phyloP scores from a whole-genome alignment of 2,113 vertebrate species.

The Monopterus albus region DNA sequence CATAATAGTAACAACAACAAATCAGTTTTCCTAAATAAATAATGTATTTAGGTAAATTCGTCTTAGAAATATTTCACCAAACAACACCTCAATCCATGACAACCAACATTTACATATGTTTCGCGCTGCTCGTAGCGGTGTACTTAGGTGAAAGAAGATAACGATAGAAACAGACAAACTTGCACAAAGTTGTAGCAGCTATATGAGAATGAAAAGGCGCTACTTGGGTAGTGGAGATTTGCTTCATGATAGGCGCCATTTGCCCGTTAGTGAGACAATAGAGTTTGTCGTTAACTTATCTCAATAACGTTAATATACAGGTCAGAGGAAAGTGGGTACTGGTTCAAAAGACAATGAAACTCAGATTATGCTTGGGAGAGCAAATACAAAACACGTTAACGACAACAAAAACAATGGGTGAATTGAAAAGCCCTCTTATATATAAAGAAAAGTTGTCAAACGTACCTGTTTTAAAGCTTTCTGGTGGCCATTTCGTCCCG shows the following conservation, averaged over 20 bases:
- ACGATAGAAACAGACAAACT: conserved; percentile 6
- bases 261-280: too few species aligned
- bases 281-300: background rate
- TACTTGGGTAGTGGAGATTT: accelerated
- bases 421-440: accelerated
- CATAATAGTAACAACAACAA: accelerated
- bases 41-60: background rate
- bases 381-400: conserved; percentile 1
- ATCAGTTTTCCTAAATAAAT: background rate
- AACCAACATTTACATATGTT: accelerated
- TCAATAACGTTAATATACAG: background rate
- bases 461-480: conserved; percentile 58
- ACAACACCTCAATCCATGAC: accelerated
- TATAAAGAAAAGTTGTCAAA: accelerated
- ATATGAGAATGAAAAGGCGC: background rate
- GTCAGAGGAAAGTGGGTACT: background rate
- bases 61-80: accelerated
- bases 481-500: conserved; percentile 46
- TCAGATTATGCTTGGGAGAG: background rate
- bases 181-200: background rate
- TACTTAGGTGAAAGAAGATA: background rate
- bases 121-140: background rate
- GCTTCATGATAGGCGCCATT: too few species aligned
- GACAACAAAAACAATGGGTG: background rate
- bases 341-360: conserved; percentile 59